Percentiles rank a stretch among this genome's conserved stretches.
phyloP scores from a whole-genome alignment of 2,797 vertebrate species.

The Streptopelia turtur region DNA sequence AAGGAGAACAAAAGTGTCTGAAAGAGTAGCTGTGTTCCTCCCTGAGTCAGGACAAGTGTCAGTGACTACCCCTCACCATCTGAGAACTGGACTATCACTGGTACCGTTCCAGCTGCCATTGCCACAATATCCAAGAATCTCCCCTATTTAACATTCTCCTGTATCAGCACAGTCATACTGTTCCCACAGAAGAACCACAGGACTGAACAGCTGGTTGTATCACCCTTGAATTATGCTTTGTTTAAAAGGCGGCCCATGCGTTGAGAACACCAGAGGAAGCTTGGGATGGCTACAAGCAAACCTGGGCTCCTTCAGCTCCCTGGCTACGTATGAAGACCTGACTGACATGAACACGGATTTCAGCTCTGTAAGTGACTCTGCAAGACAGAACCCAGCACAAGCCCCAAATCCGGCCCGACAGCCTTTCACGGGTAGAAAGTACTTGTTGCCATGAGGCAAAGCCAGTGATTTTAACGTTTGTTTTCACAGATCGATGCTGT shows the following conservation, averaged over 20 bases:
- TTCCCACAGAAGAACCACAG: not conserved
- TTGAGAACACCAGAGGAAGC: not conserved
- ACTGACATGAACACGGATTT: not conserved
- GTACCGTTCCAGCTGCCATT: not conserved
- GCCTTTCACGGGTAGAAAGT: not conserved
- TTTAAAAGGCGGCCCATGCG: not conserved
- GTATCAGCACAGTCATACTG: not conserved
- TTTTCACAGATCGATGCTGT: not conserved
- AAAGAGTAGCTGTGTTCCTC: not conserved
- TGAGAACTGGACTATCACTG: not conserved
- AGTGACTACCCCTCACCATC: not conserved
- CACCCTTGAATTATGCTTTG: not conserved
- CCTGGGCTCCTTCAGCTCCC: not conserved
- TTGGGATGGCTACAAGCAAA: slow-evolving; percentile 6
- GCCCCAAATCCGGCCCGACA: no score
- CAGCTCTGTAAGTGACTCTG: not conserved
- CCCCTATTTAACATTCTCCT: not conserved
- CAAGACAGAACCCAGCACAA: not conserved
- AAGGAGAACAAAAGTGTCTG: not conserved
- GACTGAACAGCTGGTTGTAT: not conserved
- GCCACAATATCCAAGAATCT: not conserved
- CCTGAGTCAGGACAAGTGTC: not conserved
- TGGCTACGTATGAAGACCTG: slow-evolving; percentile 1
- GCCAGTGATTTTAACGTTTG: not conserved
- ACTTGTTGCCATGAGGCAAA: not conserved